Evolutionary conservation across 2,888 invertebrate species (phyloP), one percentile per base, ranked within the genome.

Genomic region (Ephialtes manifestator): DNA sequence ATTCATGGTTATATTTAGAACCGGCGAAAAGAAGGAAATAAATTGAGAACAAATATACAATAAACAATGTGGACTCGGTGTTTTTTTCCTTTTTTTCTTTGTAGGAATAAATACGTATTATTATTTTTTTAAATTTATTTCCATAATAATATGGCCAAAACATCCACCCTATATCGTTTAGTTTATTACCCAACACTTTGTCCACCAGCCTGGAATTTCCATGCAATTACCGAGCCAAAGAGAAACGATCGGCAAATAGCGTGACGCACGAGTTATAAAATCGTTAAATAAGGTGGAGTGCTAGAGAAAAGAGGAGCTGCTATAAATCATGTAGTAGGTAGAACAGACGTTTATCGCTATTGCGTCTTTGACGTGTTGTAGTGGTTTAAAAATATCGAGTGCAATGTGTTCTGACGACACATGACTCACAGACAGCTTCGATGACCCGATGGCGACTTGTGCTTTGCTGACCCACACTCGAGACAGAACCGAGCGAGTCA

Each of bases 211-310:
- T 35, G 39, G 39, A 53, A 71, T 71, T 55, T 71, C 39, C 71
- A 71, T 71, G 39, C 55, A 71, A 55, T 55, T 39, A 20, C 71
- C 35, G n/a, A 55, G 20, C 55, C 55, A 71, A 53, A 35, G 65
- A 8, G 55, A 71, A 55, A 71, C 39, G 55, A 24, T 53, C 18
- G 39, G 15, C 7, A 18, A 24, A 71, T 20, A 20, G 39, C 55
- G 24, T 55, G 71, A 71, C 71, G 71, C 71, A 71, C 55, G 71
- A 71, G 71, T 71, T 71, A 55, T 39, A 55, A 46, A 43, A 55
- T 55, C 39, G 39, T 15, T 7, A 51, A 51, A 15, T 3, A 15
- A 7, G 51, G 15, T n/a, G 51, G 7, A 7, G 51, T 18, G 51
- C n/a, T 7, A 51, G 51, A 51, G 11, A 4, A 55, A 20, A 10